A percentile compares a stretch with the other conserved stretches of the same genome.
phyloP scores from a whole-genome alignment of 2,888 invertebrate species.

The Diplolepis rosae region DNA sequence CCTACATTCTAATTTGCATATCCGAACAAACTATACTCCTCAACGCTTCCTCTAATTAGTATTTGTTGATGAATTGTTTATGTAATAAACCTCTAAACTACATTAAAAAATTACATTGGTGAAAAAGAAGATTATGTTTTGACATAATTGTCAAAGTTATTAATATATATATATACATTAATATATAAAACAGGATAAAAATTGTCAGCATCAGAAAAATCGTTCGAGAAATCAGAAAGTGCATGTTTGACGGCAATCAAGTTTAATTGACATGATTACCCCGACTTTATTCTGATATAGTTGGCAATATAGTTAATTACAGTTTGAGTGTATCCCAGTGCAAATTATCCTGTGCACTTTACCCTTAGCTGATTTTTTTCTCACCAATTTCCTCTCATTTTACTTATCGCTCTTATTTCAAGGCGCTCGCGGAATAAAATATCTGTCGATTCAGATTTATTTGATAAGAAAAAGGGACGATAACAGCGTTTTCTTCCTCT shows the following conservation, averaged over 20 bases:
- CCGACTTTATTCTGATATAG: constrained; percentile 47
- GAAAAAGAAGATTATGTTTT: too few species aligned
- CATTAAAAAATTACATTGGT: too few species aligned
- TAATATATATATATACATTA: too few species aligned
- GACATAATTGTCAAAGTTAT: too few species aligned
- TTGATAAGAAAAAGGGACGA: background rate
- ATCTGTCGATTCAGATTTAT: background rate
- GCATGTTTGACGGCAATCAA: constrained; percentile 52
- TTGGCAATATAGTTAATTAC: constrained; percentile 45
- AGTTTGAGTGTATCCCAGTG: constrained; percentile 35
- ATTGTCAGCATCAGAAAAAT: background rate
- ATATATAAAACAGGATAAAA: constrained; percentile 8
- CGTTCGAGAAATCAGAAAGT: constrained; percentile 42
- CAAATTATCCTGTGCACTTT: constrained; percentile 38
- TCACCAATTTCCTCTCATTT: constrained; percentile 40
- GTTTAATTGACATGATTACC: constrained; percentile 48
- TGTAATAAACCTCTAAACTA: too few species aligned
- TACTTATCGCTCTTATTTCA: constrained; percentile 36
- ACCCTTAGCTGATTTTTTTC: constrained; percentile 45
- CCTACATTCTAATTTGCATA: background rate
- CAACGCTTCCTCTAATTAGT: too few species aligned
- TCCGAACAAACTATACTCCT: too few species aligned
- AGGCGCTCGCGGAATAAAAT: background rate
- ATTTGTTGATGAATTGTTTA: too few species aligned
- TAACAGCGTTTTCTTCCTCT: background rate